phyloP scores from a whole-genome alignment of 2,888 invertebrate genomes.

The Melolontha melolontha region DNA sequence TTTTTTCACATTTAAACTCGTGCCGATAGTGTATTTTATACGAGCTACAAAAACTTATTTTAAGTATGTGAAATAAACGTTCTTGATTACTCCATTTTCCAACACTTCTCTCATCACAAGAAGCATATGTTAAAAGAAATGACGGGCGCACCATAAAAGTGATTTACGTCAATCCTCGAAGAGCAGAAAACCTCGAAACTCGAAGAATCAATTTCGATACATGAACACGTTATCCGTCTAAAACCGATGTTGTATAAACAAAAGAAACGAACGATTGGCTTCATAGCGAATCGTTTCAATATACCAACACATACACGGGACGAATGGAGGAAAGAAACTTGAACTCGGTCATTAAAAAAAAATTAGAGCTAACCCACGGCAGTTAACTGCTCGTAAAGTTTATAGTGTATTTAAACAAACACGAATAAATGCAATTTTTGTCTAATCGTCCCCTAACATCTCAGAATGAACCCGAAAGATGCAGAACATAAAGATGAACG shows the following conservation, averaged over 20 bases:
- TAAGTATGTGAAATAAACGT: constrained; percentile 16
- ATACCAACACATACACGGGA: not conserved
- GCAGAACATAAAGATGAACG: constrained; percentile 16
- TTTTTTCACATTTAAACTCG: too few species aligned
- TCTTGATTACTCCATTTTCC: constrained; percentile 24
- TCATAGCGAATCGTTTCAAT: constrained; percentile 8
- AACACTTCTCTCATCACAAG: constrained; percentile 10
- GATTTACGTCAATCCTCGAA: constrained; percentile 26
- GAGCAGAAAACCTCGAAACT: constrained; percentile 2
- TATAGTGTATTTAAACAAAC: constrained; percentile 39
- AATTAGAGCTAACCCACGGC: constrained; percentile 52
- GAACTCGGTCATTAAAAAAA: constrained; percentile 26
- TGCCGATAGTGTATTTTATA: too few species aligned
- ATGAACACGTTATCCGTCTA: constrained; percentile 9
- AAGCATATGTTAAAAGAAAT: constrained; percentile 29
- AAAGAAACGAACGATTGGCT: constrained; percentile 6
- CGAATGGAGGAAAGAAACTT: constrained; percentile 14
- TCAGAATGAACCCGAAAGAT: constrained; percentile 7
- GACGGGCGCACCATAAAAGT: constrained; percentile 25
- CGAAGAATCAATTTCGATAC: constrained; percentile 17
- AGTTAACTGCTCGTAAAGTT: constrained; percentile 56
- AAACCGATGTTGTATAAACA: constrained; percentile 35
- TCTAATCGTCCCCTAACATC: constrained; percentile 45
- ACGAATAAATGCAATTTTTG: constrained; percentile 50
- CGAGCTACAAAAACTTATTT: too few species aligned